Base-by-base conservation (phyloP, 2,888 invertebrate genomes). In the Thymelicus sylvestris region DNA sequence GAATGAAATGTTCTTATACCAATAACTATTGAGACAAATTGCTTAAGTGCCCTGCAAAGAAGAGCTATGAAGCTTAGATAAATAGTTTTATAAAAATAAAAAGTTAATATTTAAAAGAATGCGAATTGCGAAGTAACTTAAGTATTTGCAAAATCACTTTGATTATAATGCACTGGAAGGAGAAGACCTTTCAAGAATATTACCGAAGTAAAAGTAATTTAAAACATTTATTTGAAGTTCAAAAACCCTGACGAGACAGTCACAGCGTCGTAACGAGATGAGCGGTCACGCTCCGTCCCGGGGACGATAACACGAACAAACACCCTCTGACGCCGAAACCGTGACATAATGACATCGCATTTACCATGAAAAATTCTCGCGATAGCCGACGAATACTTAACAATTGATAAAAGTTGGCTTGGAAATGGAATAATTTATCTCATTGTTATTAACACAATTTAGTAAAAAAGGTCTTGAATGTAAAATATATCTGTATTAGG, bases 211-310 rank as follows among this genome's bases (percentile, higher is more conserved):
- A 44, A 44, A 44, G 8, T 44, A 44, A 44, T 1, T 39, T 39
- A 48, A 47, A 47, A 68, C 60, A 65, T 62, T 61, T 68, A 62
- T 72, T 70, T 67, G 74, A 72, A 75, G 70, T 75, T 73, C 62
- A 47, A 47, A 47, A 62, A 62, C 76, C 74, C 72, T 74, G 72
- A 66, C 75, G 75, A 74, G 67, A 73, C 72, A 15, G 71, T 68
- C 31, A 72, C 66, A 65, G 67, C 71, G 76, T 77, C 78, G 80
- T 88, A 87, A 90, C 83, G 85, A 90, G 89, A 91, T 91, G 91
- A 86, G 85, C 84, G 86, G 89, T 86, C 90, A 91, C 91, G 91
- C 86, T 84, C 87, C 83, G 72, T 75, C 77, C 74, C 76, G 75
- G 77, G 74, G 74, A 80, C 79, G 90, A 90, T 90, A 89, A 81